Evolutionary conservation across 2,113 vertebrate species (phyloP), one percentile per base, ranked within the genome.

Genomic region (Genyomyrus donnyi): DNA sequence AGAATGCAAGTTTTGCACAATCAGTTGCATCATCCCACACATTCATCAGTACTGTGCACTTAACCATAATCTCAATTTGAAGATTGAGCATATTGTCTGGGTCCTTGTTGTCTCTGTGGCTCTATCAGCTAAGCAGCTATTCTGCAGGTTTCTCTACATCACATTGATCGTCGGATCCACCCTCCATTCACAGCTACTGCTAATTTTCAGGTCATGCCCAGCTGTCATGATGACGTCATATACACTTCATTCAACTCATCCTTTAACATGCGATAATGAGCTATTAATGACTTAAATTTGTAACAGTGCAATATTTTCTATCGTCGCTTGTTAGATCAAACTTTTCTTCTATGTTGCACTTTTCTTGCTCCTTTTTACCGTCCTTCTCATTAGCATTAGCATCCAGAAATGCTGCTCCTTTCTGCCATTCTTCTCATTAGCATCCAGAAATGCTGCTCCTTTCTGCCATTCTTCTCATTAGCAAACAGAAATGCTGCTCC

Each of bases 381-480:
- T 56, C 53, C 53, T 56, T 0, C 53, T 56, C 17, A 21, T 53
- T 53, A 19, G 52, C 52, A 53, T 56, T 21, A 56, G 53, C 53
- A 56, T 56, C 17, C 53, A 56, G 5, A 21, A 56, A 56, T 17
- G 17, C 53, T 21, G 53, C 53, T 21, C 17, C 17, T 56, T 56
- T 56, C 17, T 21, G 15, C 1, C 3, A 13, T 56, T 13, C 52
- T 56, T 56, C 52, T 56, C 17, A 56, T 56, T 56, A 21, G 17
- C 53, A 56, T 7, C 0, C 15, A 17, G 3, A 53, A 53, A 52
- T 17, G 15, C 50, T 52, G 50, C 15, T 52, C 42, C 42, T 42
- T 19, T 27, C 0, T 3, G 0, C 2, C 0, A 0, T 66, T 0
- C 58, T 10, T 9, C n/a, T 66, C 24, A 27, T n/a, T 62, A n/a